phyloP scores from a whole-genome alignment of 1,140 invertebrate species.

The Zaprionus ghesquierei region DNA sequence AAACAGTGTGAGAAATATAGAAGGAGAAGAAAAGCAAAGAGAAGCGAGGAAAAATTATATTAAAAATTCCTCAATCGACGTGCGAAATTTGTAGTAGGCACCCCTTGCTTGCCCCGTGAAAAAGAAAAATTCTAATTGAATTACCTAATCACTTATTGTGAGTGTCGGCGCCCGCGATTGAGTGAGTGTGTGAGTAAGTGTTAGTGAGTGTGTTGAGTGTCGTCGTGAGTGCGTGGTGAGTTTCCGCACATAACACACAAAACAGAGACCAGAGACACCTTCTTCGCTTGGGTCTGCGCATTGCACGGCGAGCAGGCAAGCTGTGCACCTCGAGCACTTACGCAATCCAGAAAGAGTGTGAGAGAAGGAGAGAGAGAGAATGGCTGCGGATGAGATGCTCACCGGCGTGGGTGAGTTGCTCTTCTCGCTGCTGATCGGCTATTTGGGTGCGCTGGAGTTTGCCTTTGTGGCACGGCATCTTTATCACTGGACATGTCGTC shows the following conservation, averaged over 20 bases:
- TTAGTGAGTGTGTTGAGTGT: neutral
- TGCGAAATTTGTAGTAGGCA: constrained; percentile 16
- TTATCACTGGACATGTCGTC: constrained; percentile 66
- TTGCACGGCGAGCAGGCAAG: constrained; percentile 42
- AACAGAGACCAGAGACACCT: too few relatives aligned
- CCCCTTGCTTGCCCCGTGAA: too few relatives aligned
- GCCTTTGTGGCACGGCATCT: constrained; percentile 81
- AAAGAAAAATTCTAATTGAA: constrained; percentile 57
- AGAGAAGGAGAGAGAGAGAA: constrained; percentile 1
- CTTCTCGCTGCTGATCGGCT: constrained; percentile 88
- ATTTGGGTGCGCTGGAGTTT: constrained; percentile 88
- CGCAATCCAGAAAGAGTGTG: constrained; percentile 40
- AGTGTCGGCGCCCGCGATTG: neutral
- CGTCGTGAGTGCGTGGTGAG: constrained; percentile 61
- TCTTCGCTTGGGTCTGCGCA: too few relatives aligned
- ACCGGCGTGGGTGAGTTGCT: constrained; percentile 83
- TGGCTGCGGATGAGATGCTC: constrained; percentile 59
- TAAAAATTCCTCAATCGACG: neutral
- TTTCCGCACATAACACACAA: constrained; percentile 32
- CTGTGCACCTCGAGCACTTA: constrained; percentile 40
- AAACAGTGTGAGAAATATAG: constrained; percentile 2
- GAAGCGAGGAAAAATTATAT: constrained; percentile 30
- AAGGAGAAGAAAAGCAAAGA: neutral
- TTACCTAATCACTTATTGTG: constrained; percentile 71
- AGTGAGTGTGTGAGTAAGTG: neutral